phyloP scores from a whole-genome alignment of 2,888 invertebrate genomes.

The Zhengitettix transpicula region DNA sequence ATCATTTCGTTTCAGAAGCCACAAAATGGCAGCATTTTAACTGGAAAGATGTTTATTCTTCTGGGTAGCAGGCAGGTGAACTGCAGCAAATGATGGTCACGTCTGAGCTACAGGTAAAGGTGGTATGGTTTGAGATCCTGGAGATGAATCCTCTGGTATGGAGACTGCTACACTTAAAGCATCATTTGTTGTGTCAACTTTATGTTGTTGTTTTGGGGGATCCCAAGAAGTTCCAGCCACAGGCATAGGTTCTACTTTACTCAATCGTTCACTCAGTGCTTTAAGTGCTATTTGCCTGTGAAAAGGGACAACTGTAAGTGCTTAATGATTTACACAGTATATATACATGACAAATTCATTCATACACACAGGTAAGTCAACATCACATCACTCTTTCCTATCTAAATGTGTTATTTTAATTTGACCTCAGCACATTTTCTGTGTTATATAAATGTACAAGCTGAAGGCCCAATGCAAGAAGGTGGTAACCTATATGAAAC shows the following conservation, averaged over 20 bases:
- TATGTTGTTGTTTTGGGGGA: background rate
- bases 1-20: too few relatives aligned
- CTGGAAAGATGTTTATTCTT: too few relatives aligned
- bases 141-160: background rate
- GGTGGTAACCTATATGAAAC: too few relatives aligned
- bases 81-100: background rate
- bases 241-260: constrained; percentile 13
- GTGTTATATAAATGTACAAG: too few relatives aligned
- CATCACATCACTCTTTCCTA: too few relatives aligned
- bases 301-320: constrained; percentile 15
- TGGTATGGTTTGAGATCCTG: background rate
- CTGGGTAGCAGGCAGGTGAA: background rate
- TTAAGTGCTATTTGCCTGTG: constrained; percentile 87
- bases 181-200: background rate
- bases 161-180: background rate
- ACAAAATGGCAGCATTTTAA: too few relatives aligned
- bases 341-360: too few relatives aligned
- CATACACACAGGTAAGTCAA: too few relatives aligned
- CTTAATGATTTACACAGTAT: too few relatives aligned
- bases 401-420: too few relatives aligned
- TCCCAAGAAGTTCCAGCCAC: background rate
- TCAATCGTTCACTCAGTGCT: constrained; percentile 75
- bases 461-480: too few relatives aligned
- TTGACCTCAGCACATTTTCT: too few relatives aligned
- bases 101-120: background rate